Conservation (phyloP, 2,113 vertebrate species). For the Esox niger region DNA sequence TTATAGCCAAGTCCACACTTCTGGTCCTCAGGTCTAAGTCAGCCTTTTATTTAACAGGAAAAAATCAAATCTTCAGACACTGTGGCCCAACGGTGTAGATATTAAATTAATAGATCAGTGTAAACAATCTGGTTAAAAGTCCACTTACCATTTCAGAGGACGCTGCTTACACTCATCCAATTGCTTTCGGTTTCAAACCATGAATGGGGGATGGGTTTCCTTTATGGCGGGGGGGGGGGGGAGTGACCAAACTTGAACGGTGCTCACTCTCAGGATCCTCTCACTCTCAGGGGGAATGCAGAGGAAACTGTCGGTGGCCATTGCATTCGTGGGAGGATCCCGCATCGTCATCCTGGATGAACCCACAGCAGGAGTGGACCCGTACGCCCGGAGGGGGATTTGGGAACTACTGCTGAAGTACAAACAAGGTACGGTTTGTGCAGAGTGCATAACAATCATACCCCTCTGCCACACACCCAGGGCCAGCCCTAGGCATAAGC, state of each 20-base stretch:
- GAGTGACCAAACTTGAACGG: not conserved
- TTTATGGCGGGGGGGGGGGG: not conserved
- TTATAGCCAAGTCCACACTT: no score
- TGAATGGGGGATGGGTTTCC: not conserved
- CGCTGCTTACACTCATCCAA: no score
- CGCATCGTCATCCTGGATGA: conserved; percentile 95
- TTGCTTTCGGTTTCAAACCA: no score
- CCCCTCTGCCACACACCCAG: not conserved
- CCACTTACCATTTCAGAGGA: no score
- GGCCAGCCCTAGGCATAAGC: no score
- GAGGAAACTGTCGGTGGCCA: conserved; percentile 94
- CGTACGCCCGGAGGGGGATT: conserved; percentile 94
- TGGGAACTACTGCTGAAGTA: conserved; percentile 97
- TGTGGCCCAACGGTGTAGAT: no score
- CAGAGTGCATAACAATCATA: not conserved
- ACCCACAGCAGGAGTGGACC: conserved; percentile 95
- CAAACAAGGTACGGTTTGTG: conserved; percentile 79
- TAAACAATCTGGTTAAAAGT: no score
- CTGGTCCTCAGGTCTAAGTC: no score
- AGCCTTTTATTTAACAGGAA: no score
- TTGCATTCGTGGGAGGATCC: conserved; percentile 94
- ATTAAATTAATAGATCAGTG: no score
- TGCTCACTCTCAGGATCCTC: no score
- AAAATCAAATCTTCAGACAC: no score
- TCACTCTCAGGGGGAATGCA: conserved; percentile 89